Percentiles rank a stretch among this genome's conserved stretches.
Evolutionary conservation across 2,797 vertebrate genomes (phyloP).

Genomic region (Chelmon rostratus): DNA sequence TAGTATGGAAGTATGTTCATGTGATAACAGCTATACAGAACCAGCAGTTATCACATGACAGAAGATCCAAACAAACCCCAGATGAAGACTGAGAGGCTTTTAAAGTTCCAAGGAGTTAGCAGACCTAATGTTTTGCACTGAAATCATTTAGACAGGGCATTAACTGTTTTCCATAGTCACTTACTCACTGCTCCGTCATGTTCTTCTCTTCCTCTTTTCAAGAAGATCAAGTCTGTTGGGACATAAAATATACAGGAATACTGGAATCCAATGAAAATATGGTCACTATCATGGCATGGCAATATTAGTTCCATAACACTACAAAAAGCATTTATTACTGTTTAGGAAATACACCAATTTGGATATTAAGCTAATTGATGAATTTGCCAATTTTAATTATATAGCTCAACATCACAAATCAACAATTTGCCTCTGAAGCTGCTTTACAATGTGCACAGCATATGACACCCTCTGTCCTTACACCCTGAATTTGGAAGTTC

Average conservation of each 20-base stretch:
- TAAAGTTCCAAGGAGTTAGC: too few relatives aligned
- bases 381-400: neutral
- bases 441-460: neutral
- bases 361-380: neutral
- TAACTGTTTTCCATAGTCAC: neutral
- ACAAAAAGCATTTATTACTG: neutral
- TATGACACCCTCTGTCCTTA: neutral
- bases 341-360: neutral
- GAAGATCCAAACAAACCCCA: neutral
- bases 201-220: neutral
- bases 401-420: neutral
- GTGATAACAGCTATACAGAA: neutral
- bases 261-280: neutral
- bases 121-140: too few relatives aligned
- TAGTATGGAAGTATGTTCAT: neutral
- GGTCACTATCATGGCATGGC: neutral
- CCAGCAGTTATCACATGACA: neutral
- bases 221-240: neutral
- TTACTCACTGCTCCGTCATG: constrained; percentile 1
- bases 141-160: neutral
- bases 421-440: neutral
- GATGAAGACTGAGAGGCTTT: neutral
- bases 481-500: neutral
- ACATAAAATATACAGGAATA: neutral
- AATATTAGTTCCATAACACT: neutral